phyloP scores from a whole-genome alignment of 2,113 vertebrate genomes.

The Oostethus manadensis region DNA sequence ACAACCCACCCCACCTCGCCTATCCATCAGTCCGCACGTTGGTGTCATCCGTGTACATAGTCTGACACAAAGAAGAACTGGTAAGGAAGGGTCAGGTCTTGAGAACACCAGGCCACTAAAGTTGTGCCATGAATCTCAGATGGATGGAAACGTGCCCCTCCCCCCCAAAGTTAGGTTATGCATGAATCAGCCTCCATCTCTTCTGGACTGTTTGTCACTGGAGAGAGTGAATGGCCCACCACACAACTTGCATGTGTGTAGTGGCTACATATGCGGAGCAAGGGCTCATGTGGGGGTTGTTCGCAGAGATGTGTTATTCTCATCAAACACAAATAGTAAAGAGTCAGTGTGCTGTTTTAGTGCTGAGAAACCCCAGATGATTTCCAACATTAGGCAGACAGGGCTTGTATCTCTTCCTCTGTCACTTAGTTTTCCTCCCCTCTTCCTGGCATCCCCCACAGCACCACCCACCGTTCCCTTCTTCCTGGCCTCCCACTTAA shows the following conservation, averaged over 20 bases:
- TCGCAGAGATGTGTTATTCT: slow-evolving; percentile 67
- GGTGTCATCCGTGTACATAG: slow-evolving; percentile 42
- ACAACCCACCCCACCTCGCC: neutral
- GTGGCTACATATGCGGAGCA: slow-evolving; percentile 37
- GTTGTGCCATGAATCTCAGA: neutral
- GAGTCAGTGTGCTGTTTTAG: slow-evolving; percentile 71
- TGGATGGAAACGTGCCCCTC: slow-evolving; percentile 19
- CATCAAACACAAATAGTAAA: slow-evolving; percentile 64
- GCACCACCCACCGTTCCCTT: slow-evolving; percentile 31
- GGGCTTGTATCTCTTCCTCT: slow-evolving; percentile 58
- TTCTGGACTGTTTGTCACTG: slow-evolving; percentile 18
- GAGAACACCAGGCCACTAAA: slow-evolving; percentile 14
- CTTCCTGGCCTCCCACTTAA: slow-evolving; percentile 27
- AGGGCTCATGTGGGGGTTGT: slow-evolving; percentile 38
- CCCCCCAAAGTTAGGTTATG: slow-evolving; percentile 31
- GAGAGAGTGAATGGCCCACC: slow-evolving; percentile 27
- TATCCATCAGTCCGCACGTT: slow-evolving; percentile 28
- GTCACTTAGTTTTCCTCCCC: slow-evolving; percentile 50
- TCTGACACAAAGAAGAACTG: slow-evolving; percentile 29
- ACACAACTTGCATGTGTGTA: slow-evolving; percentile 21
- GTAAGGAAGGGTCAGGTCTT: slow-evolving; percentile 25
- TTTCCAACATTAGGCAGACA: slow-evolving; percentile 57
- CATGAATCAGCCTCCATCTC: slow-evolving; percentile 40
- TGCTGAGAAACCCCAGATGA: slow-evolving; percentile 49
- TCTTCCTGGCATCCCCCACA: slow-evolving; percentile 48